These are phyloP conservation scores for Coelopa pilipes DNA, from an alignment of 2,888 invertebrate species.

Conservation along the genomic window DNA sequence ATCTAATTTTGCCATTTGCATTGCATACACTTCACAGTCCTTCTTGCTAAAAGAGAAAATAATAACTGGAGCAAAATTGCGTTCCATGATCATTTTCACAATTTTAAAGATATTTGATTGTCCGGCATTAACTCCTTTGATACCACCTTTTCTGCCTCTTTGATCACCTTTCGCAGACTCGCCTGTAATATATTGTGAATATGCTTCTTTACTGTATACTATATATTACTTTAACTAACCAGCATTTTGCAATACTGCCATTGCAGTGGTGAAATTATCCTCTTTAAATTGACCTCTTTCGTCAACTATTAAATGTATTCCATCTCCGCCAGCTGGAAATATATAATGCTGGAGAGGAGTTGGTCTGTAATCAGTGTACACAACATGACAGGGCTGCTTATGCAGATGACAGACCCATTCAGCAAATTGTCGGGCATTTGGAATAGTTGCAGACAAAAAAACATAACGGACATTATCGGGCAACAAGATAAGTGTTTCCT, in stretches of 20 bases:
- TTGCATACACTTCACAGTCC: conserved; percentile 96
- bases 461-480: conserved; percentile 99
- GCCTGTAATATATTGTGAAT: conserved; percentile 66
- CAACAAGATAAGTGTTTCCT: conserved; percentile 94
- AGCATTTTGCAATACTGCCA: conserved; percentile 85
- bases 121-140: conserved; percentile 72
- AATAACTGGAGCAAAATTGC: conserved; percentile 97
- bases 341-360: conserved; percentile 98
- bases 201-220: background rate
- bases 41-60: conserved; percentile 99
- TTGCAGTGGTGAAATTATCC: conserved; percentile 97
- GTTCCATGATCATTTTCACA: conserved; percentile 98
- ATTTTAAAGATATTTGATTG: conserved; percentile 94
- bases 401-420: conserved; percentile 96
- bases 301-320: conserved; percentile 95
- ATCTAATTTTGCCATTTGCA: conserved; percentile 96
- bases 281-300: conserved; percentile 96
- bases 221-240: conserved; percentile 68
- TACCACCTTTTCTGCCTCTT: conserved; percentile 80
- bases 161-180: conserved; percentile 87
- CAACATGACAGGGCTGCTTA: conserved; percentile 97
- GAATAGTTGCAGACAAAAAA: conserved; percentile 98
- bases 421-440: conserved; percentile 96
- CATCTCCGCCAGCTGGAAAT: conserved; percentile 95
- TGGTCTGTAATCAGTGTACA: conserved; percentile 97